These are phyloP conservation scores for Platalea minor DNA, from an alignment of 2,797 vertebrate species.

Conservation along the genomic window DNA sequence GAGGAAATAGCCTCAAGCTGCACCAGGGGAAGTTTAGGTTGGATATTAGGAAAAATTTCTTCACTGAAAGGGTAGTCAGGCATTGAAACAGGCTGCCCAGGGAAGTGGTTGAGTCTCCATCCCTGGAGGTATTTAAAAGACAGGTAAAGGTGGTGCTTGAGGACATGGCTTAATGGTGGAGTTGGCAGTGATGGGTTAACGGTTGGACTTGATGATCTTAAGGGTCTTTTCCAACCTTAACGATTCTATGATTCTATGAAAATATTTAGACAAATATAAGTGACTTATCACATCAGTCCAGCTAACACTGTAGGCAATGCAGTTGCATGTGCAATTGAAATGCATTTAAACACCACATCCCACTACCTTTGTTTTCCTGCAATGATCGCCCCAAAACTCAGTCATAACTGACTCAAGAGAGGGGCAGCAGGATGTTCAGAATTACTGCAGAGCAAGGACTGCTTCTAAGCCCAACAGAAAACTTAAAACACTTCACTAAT, in stretches of 20 bases:
- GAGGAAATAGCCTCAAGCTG: too few relatives aligned
- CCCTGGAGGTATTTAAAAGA: too few relatives aligned
- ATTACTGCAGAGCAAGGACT: not conserved
- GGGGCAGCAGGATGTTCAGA: not conserved
- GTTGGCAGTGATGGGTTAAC: too few relatives aligned
- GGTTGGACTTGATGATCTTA: too few relatives aligned
- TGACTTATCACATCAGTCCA: not conserved
- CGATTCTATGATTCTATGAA: not conserved
- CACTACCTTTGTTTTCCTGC: not conserved
- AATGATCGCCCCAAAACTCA: not conserved
- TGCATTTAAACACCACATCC: not conserved
- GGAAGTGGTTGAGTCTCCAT: too few relatives aligned
- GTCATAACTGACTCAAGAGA: not conserved
- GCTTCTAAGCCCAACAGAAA: not conserved
- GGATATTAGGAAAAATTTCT: too few relatives aligned
- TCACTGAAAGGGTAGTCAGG: too few relatives aligned
- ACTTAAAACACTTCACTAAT: not conserved
- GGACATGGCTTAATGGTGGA: too few relatives aligned
- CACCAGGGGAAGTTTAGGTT: too few relatives aligned
- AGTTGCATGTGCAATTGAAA: not conserved
- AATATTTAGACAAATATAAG: not conserved
- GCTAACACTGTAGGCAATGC: not conserved
- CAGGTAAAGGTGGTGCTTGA: too few relatives aligned
- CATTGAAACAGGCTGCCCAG: too few relatives aligned
- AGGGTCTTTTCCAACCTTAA: too few relatives aligned